These are phyloP conservation scores for Drosophila pseudotakahashii DNA, from an alignment of 2,888 invertebrate genomes.

Conservation along the genomic window DNA sequence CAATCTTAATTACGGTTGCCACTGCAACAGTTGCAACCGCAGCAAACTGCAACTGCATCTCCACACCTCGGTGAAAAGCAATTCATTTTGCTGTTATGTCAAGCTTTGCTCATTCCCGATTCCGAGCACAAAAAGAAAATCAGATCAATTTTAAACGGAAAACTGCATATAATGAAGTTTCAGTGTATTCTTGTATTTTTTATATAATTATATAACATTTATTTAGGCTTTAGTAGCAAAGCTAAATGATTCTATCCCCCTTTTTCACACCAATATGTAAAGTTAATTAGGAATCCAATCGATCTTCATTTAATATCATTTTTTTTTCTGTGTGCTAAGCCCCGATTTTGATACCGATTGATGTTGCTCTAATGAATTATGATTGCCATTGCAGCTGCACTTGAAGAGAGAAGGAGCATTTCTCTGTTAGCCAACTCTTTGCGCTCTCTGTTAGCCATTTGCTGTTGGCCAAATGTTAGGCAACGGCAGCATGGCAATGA, in stretches of 20 bases:
- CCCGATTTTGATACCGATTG: conserved; percentile 50
- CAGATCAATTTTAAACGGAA: conserved; percentile 20
- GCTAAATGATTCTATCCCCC: too few species aligned
- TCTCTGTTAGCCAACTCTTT: conserved; percentile 55
- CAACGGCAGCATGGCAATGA: conserved; percentile 68
- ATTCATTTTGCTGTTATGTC: conserved; percentile 69
- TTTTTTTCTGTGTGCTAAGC: neutral
- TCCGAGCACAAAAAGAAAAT: neutral
- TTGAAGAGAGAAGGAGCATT: conserved; percentile 4
- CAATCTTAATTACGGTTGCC: conserved; percentile 76
- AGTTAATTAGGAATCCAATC: neutral
- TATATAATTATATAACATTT: too few species aligned
- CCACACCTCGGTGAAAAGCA: conserved; percentile 27
- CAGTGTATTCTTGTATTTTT: too few species aligned
- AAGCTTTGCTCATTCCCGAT: conserved; percentile 18
- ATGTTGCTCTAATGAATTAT: conserved; percentile 73
- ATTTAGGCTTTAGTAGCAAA: too few species aligned
- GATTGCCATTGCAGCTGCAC: conserved; percentile 46
- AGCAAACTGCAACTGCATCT: conserved; percentile 25
- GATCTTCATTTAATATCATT: neutral
- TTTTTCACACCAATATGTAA: too few species aligned
- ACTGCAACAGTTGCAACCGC: conserved; percentile 22
- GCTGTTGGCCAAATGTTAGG: conserved; percentile 49
- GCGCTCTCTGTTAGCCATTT: conserved; percentile 13
- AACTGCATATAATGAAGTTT: too few species aligned